Base-by-base conservation (phyloP, 2,888 invertebrate genomes). In the Mesoligia furuncula region DNA sequence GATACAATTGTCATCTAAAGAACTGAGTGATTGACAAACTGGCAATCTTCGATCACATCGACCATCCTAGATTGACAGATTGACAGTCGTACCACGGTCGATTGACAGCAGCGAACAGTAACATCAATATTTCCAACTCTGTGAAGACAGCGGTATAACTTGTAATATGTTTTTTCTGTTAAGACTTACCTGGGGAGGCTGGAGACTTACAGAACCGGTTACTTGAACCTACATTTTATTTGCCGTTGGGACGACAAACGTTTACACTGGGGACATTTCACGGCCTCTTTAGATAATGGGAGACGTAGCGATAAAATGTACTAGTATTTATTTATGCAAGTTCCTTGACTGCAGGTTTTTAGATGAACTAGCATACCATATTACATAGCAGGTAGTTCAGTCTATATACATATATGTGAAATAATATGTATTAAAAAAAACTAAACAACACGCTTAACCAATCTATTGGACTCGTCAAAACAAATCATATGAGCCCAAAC, bases 141-240 rank as follows among this genome's bases (percentile, higher is more conserved):
- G 15, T 24, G 24, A 72, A 72, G 45, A 59, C 54, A 61, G 61
- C 27, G 7, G 68, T 36, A 45, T 45, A 54, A 70, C n/a, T 65
- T 68, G 48, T 61, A 74, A 51, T 59, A 73, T 24, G 48, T 77
- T 86, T 86, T 83, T 85, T 73, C 62, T 54, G 81, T 81, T 81
- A 81, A 73, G 27, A 54, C 42, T 54, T 61, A 39, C 27, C 20
- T 64, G 31, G 15, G 64, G 51, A 45, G 42, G 27, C 62, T n/a
- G 59, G 57, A 8, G 7, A n/a, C 36, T 57, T 5, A 69, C 20
- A 36, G 2, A 81, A 87, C 87, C 65, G 67, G 85, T 85, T 87
- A 31, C 0, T 69, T 39, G 62, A 84, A 64, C 85, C 87, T 77
- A 85, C 79, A 85, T 87, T 85, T 86, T 75, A 87, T 80, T 87